Evolutionary conservation across 2,888 invertebrate species (phyloP).

Genomic region (Antheraea yamamai): DNA sequence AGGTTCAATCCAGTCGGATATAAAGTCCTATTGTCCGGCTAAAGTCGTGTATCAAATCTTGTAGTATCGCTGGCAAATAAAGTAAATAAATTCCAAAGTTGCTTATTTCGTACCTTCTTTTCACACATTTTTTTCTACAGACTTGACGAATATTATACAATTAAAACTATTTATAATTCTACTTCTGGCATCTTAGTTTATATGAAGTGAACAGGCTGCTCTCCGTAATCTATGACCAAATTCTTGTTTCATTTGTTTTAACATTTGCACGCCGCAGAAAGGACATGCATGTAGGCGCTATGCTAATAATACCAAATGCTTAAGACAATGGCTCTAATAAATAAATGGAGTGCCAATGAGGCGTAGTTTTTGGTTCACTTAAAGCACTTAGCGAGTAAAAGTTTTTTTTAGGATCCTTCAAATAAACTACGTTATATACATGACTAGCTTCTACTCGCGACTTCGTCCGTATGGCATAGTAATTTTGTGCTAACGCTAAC

Average conservation of each 20-base stretch:
- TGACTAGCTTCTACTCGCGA: no score
- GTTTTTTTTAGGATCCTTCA: not conserved
- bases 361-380: not conserved
- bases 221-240: not conserved
- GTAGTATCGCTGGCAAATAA: no score
- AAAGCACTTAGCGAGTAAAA: not conserved
- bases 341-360: conserved; percentile 5
- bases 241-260: conserved; percentile 5
- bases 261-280: conserved; percentile 14
- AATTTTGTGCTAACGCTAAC: no score
- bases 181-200: not conserved
- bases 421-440: no score
- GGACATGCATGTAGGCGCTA: conserved; percentile 7
- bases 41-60: no score
- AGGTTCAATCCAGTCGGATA: no score
- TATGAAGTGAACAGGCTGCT: not conserved
- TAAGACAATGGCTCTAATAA: conserved; percentile 3
- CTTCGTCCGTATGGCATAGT: no score
- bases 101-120: not conserved
- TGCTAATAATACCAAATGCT: conserved; percentile 1
- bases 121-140: not conserved
- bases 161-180: not conserved
- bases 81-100: no score
- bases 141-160: not conserved
- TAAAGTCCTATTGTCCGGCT: no score